Percentiles rank a stretch among this genome's conserved stretches.
These are phyloP conservation scores for Thysanoteuthis rhombus DNA, from an alignment of 2,888 invertebrate genomes.

Conservation along the genomic window DNA sequence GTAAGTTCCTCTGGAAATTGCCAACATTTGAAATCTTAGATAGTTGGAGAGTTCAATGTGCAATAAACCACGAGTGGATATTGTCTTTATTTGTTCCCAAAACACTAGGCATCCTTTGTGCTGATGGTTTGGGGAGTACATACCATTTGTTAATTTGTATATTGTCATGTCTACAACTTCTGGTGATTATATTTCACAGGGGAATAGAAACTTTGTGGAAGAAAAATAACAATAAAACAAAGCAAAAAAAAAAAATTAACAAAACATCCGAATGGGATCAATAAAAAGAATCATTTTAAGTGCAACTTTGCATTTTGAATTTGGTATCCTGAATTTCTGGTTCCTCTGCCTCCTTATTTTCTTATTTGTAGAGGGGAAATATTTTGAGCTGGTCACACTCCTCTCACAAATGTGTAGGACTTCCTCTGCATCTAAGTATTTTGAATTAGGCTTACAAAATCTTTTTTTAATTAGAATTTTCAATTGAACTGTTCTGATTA, in stretches of 20 bases:
- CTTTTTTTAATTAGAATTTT: too few species aligned
- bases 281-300: neutral
- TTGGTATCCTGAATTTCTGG: too few species aligned
- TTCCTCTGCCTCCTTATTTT: neutral
- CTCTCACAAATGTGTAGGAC: too few species aligned
- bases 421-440: too few species aligned
- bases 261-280: neutral
- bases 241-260: neutral
- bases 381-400: too few species aligned
- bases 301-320: neutral
- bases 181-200: too few species aligned
- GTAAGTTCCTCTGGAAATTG: conserved; percentile 20
- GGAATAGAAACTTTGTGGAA: too few species aligned
- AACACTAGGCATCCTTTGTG: neutral
- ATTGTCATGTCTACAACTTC: neutral
- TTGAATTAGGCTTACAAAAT: too few species aligned
- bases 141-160: neutral
- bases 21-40: neutral
- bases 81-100: neutral
- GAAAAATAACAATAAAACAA: too few species aligned
- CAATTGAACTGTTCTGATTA: too few species aligned
- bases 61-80: neutral
- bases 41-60: neutral
- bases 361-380: too few species aligned
- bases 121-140: conserved; percentile 18